Percentiles rank a stretch among this genome's conserved stretches.
These are phyloP conservation scores for Hylomyscus alleni DNA, from an alignment of 2,797 vertebrate genomes.

Conservation along the genomic window DNA sequence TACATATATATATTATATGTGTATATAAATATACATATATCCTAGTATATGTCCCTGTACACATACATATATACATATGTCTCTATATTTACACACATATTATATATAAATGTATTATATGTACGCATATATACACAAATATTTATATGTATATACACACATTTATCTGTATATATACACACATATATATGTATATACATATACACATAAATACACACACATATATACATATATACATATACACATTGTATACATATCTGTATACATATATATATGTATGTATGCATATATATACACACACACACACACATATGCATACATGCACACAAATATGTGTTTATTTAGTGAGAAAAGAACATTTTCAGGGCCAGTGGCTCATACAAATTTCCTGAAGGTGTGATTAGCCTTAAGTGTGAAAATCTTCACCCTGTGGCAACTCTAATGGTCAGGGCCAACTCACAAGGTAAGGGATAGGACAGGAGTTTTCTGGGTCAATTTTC, in stretches of 20 bases:
- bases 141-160: no score
- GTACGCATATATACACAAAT: no score
- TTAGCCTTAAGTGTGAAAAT: conserved; percentile 57
- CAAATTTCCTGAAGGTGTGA: conserved; percentile 60
- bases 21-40: no score
- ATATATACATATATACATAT: not conserved
- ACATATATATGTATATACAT: no score
- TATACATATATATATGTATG: no score
- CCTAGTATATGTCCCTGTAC: no score
- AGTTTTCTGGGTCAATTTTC: conserved; percentile 42
- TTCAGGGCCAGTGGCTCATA: conserved; percentile 54
- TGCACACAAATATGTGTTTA: not conserved
- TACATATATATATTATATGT: not conserved
- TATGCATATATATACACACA: no score
- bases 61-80: no score
- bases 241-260: not conserved
- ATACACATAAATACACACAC: no score
- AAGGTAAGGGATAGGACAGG: not conserved
- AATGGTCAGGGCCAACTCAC: not conserved
- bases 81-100: no score
- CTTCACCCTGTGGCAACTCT: not conserved
- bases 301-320: not conserved
- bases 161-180: no score
- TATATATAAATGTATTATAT: no score
- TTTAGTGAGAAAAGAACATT: conserved; percentile 70